A percentile compares a stretch with the other conserved stretches of the same genome.
Evolutionary conservation across 2,113 vertebrate species (phyloP).

Genomic region (Microcebus ravelobensis): DNA sequence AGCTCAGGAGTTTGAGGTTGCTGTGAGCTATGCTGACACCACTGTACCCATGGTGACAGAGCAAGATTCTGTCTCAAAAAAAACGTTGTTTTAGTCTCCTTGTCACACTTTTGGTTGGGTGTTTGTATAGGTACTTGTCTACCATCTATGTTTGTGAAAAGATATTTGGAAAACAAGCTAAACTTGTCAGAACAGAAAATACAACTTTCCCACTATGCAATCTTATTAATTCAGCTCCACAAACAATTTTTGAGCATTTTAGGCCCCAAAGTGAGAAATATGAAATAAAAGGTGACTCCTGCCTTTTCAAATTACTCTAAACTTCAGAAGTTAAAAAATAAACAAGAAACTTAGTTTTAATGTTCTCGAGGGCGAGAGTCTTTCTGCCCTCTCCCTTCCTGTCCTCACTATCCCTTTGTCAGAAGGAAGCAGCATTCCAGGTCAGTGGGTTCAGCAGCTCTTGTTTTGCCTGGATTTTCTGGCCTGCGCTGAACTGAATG

Average conservation of each 20-base stretch:
- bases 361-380: not conserved
- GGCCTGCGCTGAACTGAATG: accelerated
- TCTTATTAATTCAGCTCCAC: not conserved
- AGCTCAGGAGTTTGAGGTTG: too few species aligned
- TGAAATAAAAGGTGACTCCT: not conserved
- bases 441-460: accelerated
- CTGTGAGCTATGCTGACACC: too few species aligned
- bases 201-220: not conserved
- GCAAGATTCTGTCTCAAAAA: not conserved
- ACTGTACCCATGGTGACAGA: too few species aligned
- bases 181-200: not conserved
- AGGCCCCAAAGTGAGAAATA: not conserved
- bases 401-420: not conserved
- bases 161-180: not conserved
- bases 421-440: not conserved
- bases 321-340: not conserved
- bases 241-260: not conserved
- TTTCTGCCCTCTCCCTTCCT: not conserved
- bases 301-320: not conserved
- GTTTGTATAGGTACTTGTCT: not conserved
- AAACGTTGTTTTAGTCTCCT: not conserved
- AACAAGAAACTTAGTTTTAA: not conserved
- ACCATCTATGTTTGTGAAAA: not conserved
- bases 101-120: not conserved
- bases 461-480: not conserved